These are phyloP conservation scores for Herpetotheres cachinnans DNA, from an alignment of 2,113 vertebrate genomes.

Conservation along the genomic window DNA sequence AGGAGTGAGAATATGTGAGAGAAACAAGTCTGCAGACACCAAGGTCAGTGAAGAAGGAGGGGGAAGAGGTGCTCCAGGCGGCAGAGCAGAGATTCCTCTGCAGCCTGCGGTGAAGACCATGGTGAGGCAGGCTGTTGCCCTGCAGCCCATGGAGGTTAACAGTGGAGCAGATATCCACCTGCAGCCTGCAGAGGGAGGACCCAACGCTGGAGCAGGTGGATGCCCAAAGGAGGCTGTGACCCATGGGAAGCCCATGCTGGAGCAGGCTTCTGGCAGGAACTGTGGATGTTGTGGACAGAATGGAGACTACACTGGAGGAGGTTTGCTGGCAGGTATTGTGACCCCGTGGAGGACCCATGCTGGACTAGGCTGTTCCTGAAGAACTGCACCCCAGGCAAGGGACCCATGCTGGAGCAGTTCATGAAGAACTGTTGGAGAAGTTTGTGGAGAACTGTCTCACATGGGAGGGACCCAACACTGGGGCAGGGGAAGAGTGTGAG, in stretches of 20 bases:
- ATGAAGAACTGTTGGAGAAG: neutral
- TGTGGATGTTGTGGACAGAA: too few species aligned
- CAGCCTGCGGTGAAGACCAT: rapidly evolving
- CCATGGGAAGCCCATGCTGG: rapidly evolving
- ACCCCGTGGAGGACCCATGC: too few species aligned
- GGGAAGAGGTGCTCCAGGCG: neutral
- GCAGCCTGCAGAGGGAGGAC: too few species aligned
- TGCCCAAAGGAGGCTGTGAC: neutral
- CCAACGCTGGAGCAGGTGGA: neutral
- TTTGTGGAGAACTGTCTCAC: too few species aligned
- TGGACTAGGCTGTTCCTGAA: neutral
- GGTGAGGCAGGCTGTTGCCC: neutral
- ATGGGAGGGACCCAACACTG: neutral
- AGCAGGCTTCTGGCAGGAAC: neutral
- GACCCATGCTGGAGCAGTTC: neutral
- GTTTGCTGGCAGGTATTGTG: too few species aligned
- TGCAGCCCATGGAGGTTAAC: neutral
- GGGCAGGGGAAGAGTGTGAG: neutral
- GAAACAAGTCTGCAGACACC: neutral
- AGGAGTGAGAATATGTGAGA: neutral
- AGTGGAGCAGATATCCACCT: neutral
- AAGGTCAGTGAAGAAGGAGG: neutral
- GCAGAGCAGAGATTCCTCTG: neutral
- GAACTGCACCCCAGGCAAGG: neutral
- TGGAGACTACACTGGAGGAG: neutral